A percentile compares a stretch with the other conserved stretches of the same genome.
Conservation (phyloP, 2,888 invertebrate genomes). For the Cyrtodaria siliqua region DNA sequence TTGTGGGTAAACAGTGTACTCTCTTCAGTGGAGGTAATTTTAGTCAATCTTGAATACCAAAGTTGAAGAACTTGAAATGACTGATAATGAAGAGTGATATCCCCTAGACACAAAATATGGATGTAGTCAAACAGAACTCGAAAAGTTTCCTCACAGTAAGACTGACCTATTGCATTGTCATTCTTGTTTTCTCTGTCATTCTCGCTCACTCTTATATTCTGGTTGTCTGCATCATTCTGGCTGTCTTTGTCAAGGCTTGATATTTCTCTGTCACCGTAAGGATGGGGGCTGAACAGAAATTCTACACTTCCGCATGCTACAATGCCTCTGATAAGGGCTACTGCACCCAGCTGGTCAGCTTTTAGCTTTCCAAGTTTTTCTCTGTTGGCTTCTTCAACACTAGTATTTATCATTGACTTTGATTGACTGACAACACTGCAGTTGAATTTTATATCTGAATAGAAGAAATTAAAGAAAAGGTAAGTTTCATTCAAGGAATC, state of each 20-base stretch:
- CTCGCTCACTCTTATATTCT: no score
- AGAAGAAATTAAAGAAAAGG: no score
- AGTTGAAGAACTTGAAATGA: conserved; percentile 62
- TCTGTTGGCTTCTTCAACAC: neutral
- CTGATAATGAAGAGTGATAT: conserved; percentile 67
- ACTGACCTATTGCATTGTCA: no score
- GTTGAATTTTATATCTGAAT: neutral
- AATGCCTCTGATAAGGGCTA: conserved; percentile 60
- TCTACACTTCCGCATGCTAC: conserved; percentile 56
- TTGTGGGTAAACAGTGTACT: conserved; percentile 5
- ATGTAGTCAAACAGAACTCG: conserved; percentile 51
- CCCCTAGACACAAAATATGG: conserved; percentile 57
- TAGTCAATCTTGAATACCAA: conserved; percentile 62
- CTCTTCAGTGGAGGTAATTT: conserved; percentile 34
- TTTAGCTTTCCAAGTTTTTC: neutral
- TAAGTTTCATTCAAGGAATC: no score
- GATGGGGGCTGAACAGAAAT: conserved; percentile 30
- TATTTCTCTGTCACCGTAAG: no score
- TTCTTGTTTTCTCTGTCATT: no score
- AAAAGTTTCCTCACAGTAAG: neutral
- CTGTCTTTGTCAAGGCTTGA: neutral
- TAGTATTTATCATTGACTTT: no score
- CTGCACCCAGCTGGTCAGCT: conserved; percentile 22
- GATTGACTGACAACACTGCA: neutral
- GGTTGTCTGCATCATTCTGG: no score